A percentile compares a stretch with the other conserved stretches of the same genome.
Evolutionary conservation across 2,888 invertebrate genomes (phyloP).

Genomic region (Rhorus exstirpatorius): DNA sequence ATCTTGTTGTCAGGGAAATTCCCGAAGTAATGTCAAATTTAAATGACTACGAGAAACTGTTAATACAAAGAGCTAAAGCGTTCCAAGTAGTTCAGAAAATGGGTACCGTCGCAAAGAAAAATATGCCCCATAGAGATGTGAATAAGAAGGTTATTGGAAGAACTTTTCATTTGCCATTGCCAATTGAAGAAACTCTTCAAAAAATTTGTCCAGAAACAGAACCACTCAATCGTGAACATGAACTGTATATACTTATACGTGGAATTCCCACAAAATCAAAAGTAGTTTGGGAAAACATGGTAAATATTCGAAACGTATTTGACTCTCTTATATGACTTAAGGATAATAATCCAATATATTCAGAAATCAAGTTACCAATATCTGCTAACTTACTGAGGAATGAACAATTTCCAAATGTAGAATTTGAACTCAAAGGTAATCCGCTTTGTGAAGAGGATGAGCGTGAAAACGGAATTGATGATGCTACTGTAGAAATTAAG

Average conservation of each 20-base stretch:
- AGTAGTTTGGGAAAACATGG: constrained; percentile 75
- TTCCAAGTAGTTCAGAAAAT: constrained; percentile 77
- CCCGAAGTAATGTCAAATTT: constrained; percentile 70
- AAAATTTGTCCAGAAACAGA: constrained; percentile 63
- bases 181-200: too few species aligned
- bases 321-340: constrained; percentile 75
- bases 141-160: background rate
- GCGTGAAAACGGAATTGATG: background rate
- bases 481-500: background rate
- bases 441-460: too few species aligned
- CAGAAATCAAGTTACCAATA: constrained; percentile 73
- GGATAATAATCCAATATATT: constrained; percentile 74
- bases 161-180: constrained; percentile 62
- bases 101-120: constrained; percentile 67
- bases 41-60: constrained; percentile 76
- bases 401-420: constrained; percentile 57
- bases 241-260: constrained; percentile 71
- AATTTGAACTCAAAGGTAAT: too few species aligned
- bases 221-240: constrained; percentile 76
- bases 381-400: constrained; percentile 56
- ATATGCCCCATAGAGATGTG: constrained; percentile 71
- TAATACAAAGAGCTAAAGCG: constrained; percentile 76
- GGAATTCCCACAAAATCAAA: constrained; percentile 76
- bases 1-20: constrained; percentile 52
- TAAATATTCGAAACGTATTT: constrained; percentile 77